Evolutionary conservation across 1,140 invertebrate species (phyloP).

Genomic region (Caenorhabditis inopinata): DNA sequence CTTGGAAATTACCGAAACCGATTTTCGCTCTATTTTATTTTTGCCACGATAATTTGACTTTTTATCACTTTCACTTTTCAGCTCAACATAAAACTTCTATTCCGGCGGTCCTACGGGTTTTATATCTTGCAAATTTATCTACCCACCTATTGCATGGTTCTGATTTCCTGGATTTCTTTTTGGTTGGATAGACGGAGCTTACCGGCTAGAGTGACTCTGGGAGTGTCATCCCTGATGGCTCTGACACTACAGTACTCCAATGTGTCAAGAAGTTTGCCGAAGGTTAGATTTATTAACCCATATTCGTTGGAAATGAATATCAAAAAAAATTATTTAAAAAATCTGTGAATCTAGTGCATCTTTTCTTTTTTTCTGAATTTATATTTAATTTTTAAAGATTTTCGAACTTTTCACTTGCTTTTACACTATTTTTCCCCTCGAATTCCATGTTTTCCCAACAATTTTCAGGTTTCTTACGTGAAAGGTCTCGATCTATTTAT

Average conservation of each 20-base stretch:
- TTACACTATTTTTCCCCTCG: too few relatives aligned
- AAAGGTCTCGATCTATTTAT: constrained; percentile 69
- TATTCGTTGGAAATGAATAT: too few relatives aligned
- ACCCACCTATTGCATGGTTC: constrained; percentile 60
- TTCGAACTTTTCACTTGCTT: too few relatives aligned
- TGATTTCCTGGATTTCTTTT: constrained; percentile 65
- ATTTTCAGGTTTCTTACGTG: constrained; percentile 66
- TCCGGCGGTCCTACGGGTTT: constrained; percentile 68
- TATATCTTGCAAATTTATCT: constrained; percentile 70
- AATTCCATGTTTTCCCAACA: not conserved
- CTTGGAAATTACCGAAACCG: too few relatives aligned
- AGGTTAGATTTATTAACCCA: too few relatives aligned
- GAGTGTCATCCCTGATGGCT: constrained; percentile 65
- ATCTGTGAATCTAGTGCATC: too few relatives aligned
- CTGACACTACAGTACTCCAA: constrained; percentile 64
- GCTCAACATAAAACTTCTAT: constrained; percentile 68
- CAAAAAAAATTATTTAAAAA: too few relatives aligned
- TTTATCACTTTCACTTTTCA: constrained; percentile 43
- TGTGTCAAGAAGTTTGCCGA: constrained; percentile 60
- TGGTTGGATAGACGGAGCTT: constrained; percentile 60
- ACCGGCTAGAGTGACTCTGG: constrained; percentile 55
- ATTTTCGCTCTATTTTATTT: too few relatives aligned
- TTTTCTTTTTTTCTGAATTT: too few relatives aligned
- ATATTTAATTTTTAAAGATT: too few relatives aligned
- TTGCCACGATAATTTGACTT: too few relatives aligned